These are phyloP conservation scores for Drosophila guanche DNA, from an alignment of 1,140 invertebrate genomes.

Conservation along the genomic window DNA sequence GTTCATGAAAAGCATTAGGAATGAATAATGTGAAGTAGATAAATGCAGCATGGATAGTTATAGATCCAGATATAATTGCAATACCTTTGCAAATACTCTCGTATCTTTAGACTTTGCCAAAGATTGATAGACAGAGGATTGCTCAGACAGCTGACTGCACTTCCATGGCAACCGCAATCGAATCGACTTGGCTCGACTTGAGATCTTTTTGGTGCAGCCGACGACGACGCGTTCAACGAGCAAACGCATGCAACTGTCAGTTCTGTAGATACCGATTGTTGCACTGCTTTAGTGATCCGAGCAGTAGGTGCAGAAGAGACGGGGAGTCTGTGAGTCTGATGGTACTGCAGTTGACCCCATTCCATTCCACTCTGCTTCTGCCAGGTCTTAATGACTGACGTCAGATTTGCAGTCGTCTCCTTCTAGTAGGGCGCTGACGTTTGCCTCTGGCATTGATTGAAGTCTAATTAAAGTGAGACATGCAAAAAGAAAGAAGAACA, in stretches of 20 bases:
- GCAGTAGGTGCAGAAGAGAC: not conserved
- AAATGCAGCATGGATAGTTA: too few species aligned
- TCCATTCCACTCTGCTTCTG: conserved; percentile 15
- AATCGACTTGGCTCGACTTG: conserved; percentile 33
- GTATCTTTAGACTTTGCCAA: not conserved
- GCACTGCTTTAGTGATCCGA: conserved; percentile 10
- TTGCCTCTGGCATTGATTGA: conserved; percentile 74
- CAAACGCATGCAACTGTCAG: conserved; percentile 49
- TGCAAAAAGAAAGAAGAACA: conserved; percentile 20
- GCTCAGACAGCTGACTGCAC: conserved; percentile 47
- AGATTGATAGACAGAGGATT: conserved; percentile 50
- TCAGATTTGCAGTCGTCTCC: conserved; percentile 10
- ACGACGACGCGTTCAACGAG: conserved; percentile 15
- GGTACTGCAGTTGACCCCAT: conserved; percentile 67
- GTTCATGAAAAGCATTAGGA: too few species aligned
- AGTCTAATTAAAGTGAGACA: conserved; percentile 74
- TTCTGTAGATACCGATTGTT: not conserved
- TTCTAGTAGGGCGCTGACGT: conserved; percentile 50
- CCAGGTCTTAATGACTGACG: conserved; percentile 32
- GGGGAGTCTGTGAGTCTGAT: conserved; percentile 5
- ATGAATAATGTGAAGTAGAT: too few species aligned
- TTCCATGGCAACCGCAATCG: conserved; percentile 31
- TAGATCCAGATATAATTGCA: too few species aligned
- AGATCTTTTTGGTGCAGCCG: not conserved
- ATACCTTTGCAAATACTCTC: conserved; percentile 1